Percentiles rank a stretch among this genome's conserved stretches.
Evolutionary conservation across 2,888 invertebrate genomes (phyloP).

Genomic region (Pimpla rufipes): DNA sequence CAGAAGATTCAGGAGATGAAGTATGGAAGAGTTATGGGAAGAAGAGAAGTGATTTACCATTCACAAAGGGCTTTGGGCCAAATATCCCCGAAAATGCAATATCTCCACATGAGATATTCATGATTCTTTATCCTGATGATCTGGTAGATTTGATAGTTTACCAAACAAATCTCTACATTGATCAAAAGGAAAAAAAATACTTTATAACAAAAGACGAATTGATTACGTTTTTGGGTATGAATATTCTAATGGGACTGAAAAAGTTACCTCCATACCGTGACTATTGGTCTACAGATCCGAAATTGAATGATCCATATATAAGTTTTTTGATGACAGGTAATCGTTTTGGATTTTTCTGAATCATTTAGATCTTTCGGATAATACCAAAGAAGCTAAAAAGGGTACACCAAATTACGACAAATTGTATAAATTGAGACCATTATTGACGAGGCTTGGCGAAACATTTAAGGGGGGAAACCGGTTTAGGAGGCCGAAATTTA

Average conservation of each 20-base stretch:
- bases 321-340: conserved; percentile 46
- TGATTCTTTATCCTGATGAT: too few relatives aligned
- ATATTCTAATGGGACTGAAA: conserved; percentile 70
- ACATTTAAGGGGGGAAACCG: too few relatives aligned
- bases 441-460: too few relatives aligned
- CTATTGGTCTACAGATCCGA: conserved; percentile 64
- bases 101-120: too few relatives aligned
- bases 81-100: too few relatives aligned
- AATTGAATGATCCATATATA: conserved; percentile 64
- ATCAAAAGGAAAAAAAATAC: conserved; percentile 5
- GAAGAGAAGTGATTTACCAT: too few relatives aligned
- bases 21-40: too few relatives aligned
- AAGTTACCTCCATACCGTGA: conserved; percentile 62
- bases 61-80: too few relatives aligned
- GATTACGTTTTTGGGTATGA: conserved; percentile 65
- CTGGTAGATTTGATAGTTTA: conserved; percentile 63
- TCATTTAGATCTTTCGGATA: conserved; percentile 75
- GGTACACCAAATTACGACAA: conserved; percentile 70
- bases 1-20: too few relatives aligned
- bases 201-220: conserved; percentile 60
- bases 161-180: conserved; percentile 70
- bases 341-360: conserved; percentile 70
- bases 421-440: conserved; percentile 74
- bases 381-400: conserved; percentile 66
- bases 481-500: too few relatives aligned